Evolutionary conservation across 2,888 invertebrate species (phyloP).

Genomic region (Oscheius sp.): DNA sequence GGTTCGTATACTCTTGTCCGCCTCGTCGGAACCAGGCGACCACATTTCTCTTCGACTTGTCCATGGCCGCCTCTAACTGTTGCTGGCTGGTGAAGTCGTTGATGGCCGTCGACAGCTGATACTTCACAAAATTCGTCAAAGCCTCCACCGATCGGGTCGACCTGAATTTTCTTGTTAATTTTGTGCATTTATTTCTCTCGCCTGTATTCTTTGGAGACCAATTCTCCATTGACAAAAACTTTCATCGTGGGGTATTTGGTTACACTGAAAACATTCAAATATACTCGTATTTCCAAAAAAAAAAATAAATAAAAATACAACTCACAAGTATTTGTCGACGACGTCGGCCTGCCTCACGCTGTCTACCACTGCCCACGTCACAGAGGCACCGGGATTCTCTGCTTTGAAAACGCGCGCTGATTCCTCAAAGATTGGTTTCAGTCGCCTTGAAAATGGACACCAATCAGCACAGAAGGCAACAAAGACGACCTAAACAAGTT

Average conservation of each 20-base stretch:
- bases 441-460: slow-evolving; percentile 97
- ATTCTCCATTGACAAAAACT: slow-evolving; percentile 80
- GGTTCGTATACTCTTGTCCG: slow-evolving; percentile 57
- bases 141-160: slow-evolving; percentile 85
- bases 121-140: slow-evolving; percentile 87
- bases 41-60: slow-evolving; percentile 67
- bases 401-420: slow-evolving; percentile 79
- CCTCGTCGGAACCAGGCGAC: slow-evolving; percentile 63
- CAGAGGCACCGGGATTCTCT: slow-evolving; percentile 56
- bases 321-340: slow-evolving; percentile 86
- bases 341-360: slow-evolving; percentile 76
- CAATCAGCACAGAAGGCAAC: slow-evolving; percentile 99
- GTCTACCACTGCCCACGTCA: slow-evolving; percentile 71
- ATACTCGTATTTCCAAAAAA: no score
- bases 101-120: slow-evolving; percentile 88
- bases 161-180: slow-evolving; percentile 43
- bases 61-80: slow-evolving; percentile 59
- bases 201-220: slow-evolving; percentile 76
- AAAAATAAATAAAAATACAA: no score
- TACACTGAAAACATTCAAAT: slow-evolving; percentile 76
- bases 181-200: slow-evolving; percentile 13
- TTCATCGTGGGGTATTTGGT: slow-evolving; percentile 98
- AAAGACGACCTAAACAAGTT: slow-evolving; percentile 85
- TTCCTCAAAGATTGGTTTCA: slow-evolving; percentile 96
- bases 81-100: slow-evolving; percentile 80